A percentile compares a stretch with the other conserved stretches of the same genome.
phyloP scores from a whole-genome alignment of 2,888 invertebrate genomes.

The Troides aeacus region DNA sequence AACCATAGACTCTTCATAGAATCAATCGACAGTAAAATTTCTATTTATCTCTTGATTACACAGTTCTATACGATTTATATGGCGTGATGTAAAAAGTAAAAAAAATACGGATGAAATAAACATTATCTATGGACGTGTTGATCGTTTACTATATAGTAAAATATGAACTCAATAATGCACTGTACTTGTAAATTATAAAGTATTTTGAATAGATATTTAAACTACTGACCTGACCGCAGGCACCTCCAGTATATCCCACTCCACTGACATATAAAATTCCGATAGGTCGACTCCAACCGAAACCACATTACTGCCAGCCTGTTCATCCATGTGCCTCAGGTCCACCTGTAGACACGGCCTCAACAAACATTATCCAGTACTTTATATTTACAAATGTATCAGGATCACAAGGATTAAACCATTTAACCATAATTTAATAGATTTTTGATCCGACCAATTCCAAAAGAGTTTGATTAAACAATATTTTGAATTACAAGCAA shows the following conservation, averaged over 20 bases:
- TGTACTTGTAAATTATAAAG: background rate
- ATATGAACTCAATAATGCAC: background rate
- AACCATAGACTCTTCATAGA: too few relatives aligned
- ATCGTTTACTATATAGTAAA: background rate
- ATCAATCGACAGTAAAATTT: too few relatives aligned
- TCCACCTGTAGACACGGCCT: constrained; percentile 85
- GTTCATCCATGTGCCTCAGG: constrained; percentile 94
- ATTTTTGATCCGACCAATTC: too few relatives aligned
- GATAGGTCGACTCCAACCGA: constrained; percentile 97
- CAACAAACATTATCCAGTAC: constrained; percentile 35
- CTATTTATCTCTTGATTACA: too few relatives aligned
- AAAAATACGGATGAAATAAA: too few relatives aligned
- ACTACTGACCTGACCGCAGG: constrained; percentile 91
- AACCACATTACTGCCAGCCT: constrained; percentile 92
- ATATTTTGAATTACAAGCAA: too few relatives aligned
- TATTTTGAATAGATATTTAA: background rate
- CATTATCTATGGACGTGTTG: too few relatives aligned
- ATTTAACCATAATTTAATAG: too few relatives aligned
- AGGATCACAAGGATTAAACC: too few relatives aligned
- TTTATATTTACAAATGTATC: background rate
- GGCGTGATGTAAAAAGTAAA: too few relatives aligned
- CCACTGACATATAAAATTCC: constrained; percentile 99
- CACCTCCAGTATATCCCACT: constrained; percentile 99
- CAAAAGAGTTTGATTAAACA: too few relatives aligned
- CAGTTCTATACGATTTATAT: too few relatives aligned